Base-by-base conservation (phyloP, 2,113 vertebrate genomes). In the Hippocampus barbouri region DNA sequence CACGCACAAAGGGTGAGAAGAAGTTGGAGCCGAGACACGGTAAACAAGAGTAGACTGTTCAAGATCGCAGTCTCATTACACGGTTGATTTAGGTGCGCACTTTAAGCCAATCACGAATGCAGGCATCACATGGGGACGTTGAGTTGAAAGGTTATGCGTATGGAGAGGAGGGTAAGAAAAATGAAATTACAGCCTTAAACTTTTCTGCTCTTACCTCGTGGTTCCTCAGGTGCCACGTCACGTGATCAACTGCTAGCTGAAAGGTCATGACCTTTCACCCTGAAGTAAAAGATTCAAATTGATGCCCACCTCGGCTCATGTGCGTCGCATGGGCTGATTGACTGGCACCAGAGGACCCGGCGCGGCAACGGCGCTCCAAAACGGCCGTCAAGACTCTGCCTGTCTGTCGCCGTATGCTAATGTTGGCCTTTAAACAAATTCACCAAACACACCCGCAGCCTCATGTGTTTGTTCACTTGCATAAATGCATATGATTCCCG, bases 401-500 rank as follows among this genome's bases (percentile, higher is more conserved):
- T 81, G 84, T 70, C 84, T 85, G 87, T 89, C 74, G 85, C 79
- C 79, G 10, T 90, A 92, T 92, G 91, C 89, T 91, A 92, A 93
- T 93, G 67, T 79, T 92, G 90, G 89, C 91, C 91, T 93, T 93
- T 92, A 89, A 84, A 82, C 83, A 81, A 87, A 89, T 88, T 83
- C 90, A 85, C 83, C 82, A 86, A 90, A 92, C 89, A 84, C 83
- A 82, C 86, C 88, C 86, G 85, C 78, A 65, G 76, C 76, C 73
- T 73, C 70, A 70, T 84, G 87, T 89, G 87, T 89, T 88, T 88
- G 80, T 77, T 83, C 84, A 86, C 90, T 91, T 89, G 90, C 89
- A 92, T 93, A 91, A 92, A 92, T 92, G 90, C 91, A 92, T 90
- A 91, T 88, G 86, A 90, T 89, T 90, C 89, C 83, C 63, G 83